Conservation (phyloP, 2,113 vertebrate species). For the Crotalus horridus region DNA sequence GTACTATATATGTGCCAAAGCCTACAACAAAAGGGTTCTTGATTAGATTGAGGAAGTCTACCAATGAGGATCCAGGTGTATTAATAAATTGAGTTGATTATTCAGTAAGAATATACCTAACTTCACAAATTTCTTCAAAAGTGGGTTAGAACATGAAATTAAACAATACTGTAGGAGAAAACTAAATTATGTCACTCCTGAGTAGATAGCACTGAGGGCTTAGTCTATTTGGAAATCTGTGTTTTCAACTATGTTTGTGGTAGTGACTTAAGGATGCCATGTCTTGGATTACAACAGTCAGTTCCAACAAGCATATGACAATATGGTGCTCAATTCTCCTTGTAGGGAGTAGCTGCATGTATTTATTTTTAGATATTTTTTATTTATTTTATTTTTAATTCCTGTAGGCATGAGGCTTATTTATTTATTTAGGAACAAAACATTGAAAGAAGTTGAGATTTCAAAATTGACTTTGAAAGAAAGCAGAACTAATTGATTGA, state of each 20-base stretch:
- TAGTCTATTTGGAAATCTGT: not conserved
- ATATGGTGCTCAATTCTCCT: not conserved
- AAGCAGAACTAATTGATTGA: not conserved
- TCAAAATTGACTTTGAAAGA: not conserved
- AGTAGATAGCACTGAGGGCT: not conserved
- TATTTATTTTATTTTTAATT: too few species aligned
- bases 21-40: not conserved
- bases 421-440: not conserved
- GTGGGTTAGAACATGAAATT: not conserved
- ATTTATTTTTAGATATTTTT: not conserved
- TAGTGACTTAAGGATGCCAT: not conserved
- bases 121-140: not conserved
- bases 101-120: not conserved
- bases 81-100: not conserved
- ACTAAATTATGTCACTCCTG: not conserved
- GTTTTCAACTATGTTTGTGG: not conserved
- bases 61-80: not conserved
- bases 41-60: not conserved
- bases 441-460: not conserved
- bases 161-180: not conserved
- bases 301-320: not conserved
- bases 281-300: not conserved
- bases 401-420: not conserved
- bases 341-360: not conserved
- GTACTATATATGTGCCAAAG: not conserved